A percentile compares a stretch with the other conserved stretches of the same genome.
Conservation (phyloP, 2,888 invertebrate species). For the Xanthia togata region DNA sequence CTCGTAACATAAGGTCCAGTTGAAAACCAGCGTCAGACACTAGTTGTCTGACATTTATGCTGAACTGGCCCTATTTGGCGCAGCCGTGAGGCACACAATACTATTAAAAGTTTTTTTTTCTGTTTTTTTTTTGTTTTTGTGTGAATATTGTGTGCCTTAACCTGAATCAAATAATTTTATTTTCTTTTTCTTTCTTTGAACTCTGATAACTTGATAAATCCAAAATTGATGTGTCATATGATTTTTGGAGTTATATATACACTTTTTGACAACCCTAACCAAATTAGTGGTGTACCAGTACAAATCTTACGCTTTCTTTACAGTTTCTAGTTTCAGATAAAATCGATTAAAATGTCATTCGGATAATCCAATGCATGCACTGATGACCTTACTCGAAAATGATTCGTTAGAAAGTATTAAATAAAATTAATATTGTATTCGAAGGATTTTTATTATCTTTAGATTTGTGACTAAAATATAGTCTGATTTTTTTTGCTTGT, state of each 20-base stretch:
- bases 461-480: neutral
- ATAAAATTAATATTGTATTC: constrained; percentile 29
- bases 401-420: constrained; percentile 43
- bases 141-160: too few species aligned
- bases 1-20: too few species aligned
- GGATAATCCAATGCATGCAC: constrained; percentile 9
- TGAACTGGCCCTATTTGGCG: too few species aligned
- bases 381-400: constrained; percentile 25
- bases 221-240: too few species aligned
- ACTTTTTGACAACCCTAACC: constrained; percentile 42
- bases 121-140: too few species aligned
- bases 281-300: constrained; percentile 41
- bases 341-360: constrained; percentile 34
- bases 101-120: too few species aligned
- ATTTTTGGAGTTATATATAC: neutral
- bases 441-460: neutral
- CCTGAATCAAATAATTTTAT: too few species aligned
- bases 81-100: too few species aligned
- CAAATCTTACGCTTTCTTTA: constrained; percentile 48
- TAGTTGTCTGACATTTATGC: too few species aligned
- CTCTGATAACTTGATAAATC: too few species aligned
- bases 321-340: constrained; percentile 38
- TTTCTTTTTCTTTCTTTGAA: too few species aligned
- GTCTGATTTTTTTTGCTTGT: constrained; percentile 2
- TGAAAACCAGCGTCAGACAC: too few species aligned